Evolutionary conservation across 2,888 invertebrate species (phyloP).

Genomic region (Muscina levida): DNA sequence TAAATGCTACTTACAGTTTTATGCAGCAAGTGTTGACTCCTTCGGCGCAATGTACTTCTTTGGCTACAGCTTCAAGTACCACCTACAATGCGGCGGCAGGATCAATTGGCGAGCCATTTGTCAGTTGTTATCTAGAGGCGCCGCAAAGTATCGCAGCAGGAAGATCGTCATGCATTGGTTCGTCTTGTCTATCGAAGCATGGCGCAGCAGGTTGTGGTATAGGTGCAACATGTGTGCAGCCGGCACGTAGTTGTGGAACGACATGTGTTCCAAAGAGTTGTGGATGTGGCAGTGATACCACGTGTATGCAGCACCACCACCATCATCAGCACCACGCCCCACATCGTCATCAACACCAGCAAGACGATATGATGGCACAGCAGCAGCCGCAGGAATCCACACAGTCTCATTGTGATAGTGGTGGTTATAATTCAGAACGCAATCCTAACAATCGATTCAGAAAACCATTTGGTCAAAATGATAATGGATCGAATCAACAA

Average conservation of each 20-base stretch:
- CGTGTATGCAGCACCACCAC: too few relatives aligned
- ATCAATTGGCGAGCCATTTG: constrained; percentile 55
- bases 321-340: neutral
- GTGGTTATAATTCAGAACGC: constrained; percentile 35
- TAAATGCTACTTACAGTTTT: constrained; percentile 56
- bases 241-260: too few relatives aligned
- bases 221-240: too few relatives aligned
- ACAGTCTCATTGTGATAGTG: constrained; percentile 15
- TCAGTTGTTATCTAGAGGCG: constrained; percentile 66
- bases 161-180: neutral
- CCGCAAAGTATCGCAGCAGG: constrained; percentile 38
- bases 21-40: constrained; percentile 59
- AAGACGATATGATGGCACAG: neutral
- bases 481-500: constrained; percentile 2
- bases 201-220: too few relatives aligned
- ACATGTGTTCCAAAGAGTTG: too few relatives aligned
- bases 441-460: constrained; percentile 43
- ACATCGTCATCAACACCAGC: constrained; percentile 12
- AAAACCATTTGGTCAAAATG: constrained; percentile 45
- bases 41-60: constrained; percentile 38
- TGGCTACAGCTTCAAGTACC: constrained; percentile 44
- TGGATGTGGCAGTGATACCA: too few relatives aligned
- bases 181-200: too few relatives aligned
- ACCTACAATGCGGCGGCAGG: constrained; percentile 28
- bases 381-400: constrained; percentile 4